These are phyloP conservation scores for Pissodes strobi DNA, from an alignment of 1,140 invertebrate genomes.

Conservation along the genomic window DNA sequence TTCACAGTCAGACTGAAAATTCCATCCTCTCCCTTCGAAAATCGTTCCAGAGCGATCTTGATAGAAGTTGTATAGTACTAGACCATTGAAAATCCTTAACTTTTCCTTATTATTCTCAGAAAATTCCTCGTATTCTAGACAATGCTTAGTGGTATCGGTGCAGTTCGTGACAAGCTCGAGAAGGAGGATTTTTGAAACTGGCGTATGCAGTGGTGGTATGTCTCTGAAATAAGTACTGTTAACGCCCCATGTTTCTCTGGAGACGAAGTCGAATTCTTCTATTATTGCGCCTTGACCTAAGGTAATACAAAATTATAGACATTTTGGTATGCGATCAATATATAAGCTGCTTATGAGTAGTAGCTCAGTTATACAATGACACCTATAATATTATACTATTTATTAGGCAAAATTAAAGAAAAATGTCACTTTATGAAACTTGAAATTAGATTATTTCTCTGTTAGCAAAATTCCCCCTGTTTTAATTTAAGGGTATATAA, in stretches of 20 bases:
- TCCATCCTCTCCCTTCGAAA: constrained; percentile 24
- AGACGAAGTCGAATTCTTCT: constrained; percentile 24
- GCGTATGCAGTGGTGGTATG: background rate
- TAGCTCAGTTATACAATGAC: no score
- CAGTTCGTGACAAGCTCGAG: constrained; percentile 11
- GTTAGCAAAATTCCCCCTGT: no score
- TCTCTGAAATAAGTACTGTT: background rate
- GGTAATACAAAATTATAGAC: no score
- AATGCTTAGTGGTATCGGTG: background rate
- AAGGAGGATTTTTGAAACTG: constrained; percentile 7
- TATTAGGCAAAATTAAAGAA: no score
- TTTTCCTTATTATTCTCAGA: constrained; percentile 10
- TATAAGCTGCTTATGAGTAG: no score
- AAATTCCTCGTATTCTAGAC: constrained; percentile 2
- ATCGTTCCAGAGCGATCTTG: constrained; percentile 8
- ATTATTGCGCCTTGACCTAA: constrained; percentile 8
- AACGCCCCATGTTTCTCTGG: constrained; percentile 2
- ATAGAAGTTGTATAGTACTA: constrained; percentile 18
- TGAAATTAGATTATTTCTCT: no score
- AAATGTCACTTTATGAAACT: no score
- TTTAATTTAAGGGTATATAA: no score
- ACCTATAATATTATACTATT: no score
- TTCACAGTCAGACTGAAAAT: constrained; percentile 12
- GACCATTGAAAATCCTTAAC: background rate
- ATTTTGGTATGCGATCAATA: no score